phyloP scores from a whole-genome alignment of 2,888 invertebrate species.

The Phengaris alcon region DNA sequence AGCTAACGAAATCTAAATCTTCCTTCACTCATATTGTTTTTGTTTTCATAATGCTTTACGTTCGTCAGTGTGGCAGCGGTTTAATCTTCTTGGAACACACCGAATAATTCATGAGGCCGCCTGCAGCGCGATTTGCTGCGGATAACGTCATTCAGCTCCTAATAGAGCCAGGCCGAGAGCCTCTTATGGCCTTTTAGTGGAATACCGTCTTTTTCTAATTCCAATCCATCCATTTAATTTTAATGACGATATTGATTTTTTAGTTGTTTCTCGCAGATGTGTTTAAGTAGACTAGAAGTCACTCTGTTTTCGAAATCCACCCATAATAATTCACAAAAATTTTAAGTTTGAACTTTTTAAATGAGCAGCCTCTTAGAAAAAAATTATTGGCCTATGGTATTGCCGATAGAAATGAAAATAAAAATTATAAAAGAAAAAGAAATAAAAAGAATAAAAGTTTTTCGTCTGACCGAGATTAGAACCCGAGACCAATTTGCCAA shows the following conservation, averaged over 20 bases:
- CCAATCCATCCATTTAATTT: slow-evolving; percentile 15
- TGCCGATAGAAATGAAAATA: too few species aligned
- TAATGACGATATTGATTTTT: slow-evolving; percentile 7
- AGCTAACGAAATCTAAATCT: background rate
- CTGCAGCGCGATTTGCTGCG: slow-evolving; percentile 26
- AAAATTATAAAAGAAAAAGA: too few species aligned
- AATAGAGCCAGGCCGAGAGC: slow-evolving; percentile 26
- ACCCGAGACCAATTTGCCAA: too few species aligned
- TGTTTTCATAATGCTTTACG: background rate
- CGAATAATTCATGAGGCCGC: slow-evolving; percentile 49
- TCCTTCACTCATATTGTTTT: background rate
- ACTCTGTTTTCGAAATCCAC: background rate
- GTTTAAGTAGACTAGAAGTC: background rate
- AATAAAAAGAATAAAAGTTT: too few species aligned
- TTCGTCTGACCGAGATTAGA: too few species aligned
- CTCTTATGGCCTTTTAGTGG: slow-evolving; percentile 17
- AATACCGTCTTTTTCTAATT: background rate
- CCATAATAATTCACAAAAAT: too few species aligned
- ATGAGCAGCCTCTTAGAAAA: too few species aligned
- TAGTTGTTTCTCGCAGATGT: background rate
- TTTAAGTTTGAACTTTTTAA: too few species aligned
- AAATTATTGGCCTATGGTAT: too few species aligned
- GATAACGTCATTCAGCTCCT: slow-evolving; percentile 27
- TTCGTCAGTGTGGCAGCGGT: slow-evolving; percentile 21
- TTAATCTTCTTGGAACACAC: slow-evolving; percentile 44